Conservation (phyloP, 2,888 invertebrate genomes). For the Lobophora halterata region DNA sequence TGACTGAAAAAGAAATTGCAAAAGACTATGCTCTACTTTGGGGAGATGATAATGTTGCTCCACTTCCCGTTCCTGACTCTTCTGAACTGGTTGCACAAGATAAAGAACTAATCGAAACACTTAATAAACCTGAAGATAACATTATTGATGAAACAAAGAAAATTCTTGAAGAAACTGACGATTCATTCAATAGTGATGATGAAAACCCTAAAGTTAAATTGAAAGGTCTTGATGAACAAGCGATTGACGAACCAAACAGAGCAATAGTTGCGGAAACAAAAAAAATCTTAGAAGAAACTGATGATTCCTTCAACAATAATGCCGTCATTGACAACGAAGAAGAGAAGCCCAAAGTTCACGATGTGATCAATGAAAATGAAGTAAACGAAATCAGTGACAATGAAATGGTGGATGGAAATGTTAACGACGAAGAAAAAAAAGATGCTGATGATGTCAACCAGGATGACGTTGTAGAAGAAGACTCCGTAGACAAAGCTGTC, state of each 20-base stretch:
- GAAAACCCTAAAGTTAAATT: too few species aligned
- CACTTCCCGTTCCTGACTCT: slow-evolving; percentile 25
- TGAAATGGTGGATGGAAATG: neutral
- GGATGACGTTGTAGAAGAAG: slow-evolving; percentile 33
- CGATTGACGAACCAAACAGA: neutral
- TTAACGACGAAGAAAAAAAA: slow-evolving; percentile 11
- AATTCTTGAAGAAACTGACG: slow-evolving; percentile 12
- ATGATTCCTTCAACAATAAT: neutral
- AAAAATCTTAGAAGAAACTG: neutral
- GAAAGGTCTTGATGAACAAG: too few species aligned
- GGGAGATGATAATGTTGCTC: slow-evolving; percentile 28
- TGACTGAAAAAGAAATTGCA: slow-evolving; percentile 16
- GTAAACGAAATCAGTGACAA: neutral
- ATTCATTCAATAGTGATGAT: slow-evolving; percentile 12
- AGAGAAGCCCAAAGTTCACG: slow-evolving; percentile 1
- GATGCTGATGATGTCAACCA: slow-evolving; percentile 19
- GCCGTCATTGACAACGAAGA: neutral
- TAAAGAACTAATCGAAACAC: slow-evolving; percentile 24
- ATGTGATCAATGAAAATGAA: neutral
- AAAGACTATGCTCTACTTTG: slow-evolving; percentile 29
- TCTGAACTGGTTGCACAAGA: slow-evolving; percentile 7
- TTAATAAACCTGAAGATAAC: slow-evolving; percentile 3
- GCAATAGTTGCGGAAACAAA: neutral
- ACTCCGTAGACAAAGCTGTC: slow-evolving; percentile 45
- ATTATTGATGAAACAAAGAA: slow-evolving; percentile 13